Conservation (phyloP, 2,888 invertebrate species). For the Nebria brevicollis region DNA sequence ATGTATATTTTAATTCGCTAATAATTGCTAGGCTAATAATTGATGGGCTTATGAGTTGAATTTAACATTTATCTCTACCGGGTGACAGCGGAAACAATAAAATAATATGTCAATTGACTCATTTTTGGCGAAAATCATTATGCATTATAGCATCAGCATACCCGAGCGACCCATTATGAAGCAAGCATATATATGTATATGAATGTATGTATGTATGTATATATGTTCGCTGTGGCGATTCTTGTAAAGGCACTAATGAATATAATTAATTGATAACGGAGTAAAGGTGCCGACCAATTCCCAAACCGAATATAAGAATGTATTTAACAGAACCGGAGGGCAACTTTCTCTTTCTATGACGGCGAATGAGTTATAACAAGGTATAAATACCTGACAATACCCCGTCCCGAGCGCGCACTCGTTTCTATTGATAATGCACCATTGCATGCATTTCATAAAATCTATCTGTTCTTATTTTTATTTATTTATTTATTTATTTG, state of each 20-base stretch:
- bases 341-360: conserved; percentile 17
- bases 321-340: conserved; percentile 9
- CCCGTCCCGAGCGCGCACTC: background rate
- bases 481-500: background rate
- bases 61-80: too few species aligned
- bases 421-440: background rate
- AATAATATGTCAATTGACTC: too few species aligned
- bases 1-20: too few species aligned
- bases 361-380: conserved; percentile 13
- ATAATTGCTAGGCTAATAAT: too few species aligned
- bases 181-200: background rate
- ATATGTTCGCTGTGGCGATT: background rate
- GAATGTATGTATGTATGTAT: background rate
- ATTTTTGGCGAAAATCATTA: too few species aligned
- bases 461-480: background rate
- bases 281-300: background rate
- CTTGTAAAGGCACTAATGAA: background rate
- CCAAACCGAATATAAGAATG: background rate
- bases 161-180: too few species aligned
- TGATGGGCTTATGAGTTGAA: too few species aligned
- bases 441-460: background rate
- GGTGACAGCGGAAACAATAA: too few species aligned
- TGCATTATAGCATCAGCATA: too few species aligned
- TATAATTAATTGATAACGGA: background rate
- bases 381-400: conserved; percentile 10